These are phyloP conservation scores for Ptilorrhoa leucosticta DNA, from an alignment of 2,113 vertebrate species.

Conservation along the genomic window DNA sequence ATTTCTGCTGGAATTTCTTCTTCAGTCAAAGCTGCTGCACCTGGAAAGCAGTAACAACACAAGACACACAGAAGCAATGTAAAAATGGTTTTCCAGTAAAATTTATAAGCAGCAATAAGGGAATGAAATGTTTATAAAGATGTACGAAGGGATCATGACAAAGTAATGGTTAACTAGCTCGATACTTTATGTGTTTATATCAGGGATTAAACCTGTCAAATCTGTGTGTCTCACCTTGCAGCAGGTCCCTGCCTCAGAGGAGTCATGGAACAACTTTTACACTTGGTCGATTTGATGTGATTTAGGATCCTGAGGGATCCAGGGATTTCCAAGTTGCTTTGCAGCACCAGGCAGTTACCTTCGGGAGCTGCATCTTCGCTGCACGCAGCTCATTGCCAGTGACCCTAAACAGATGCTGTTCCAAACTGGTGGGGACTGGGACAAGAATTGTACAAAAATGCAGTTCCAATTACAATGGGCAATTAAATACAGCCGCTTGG, in stretches of 20 bases:
- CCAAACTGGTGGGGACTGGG: background rate
- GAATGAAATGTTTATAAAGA: background rate
- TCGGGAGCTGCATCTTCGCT: background rate
- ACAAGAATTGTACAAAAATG: background rate
- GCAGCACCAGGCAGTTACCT: background rate
- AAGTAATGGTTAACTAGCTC: background rate
- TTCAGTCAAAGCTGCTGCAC: constrained; percentile 68
- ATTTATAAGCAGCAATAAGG: background rate
- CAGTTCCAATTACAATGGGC: background rate
- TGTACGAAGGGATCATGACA: background rate
- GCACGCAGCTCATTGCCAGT: fast-evolving
- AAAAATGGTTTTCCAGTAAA: background rate
- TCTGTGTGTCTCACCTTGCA: background rate
- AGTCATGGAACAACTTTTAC: background rate
- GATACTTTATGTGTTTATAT: background rate
- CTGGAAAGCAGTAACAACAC: constrained; percentile 39
- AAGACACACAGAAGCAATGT: background rate
- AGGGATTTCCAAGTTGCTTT: background rate
- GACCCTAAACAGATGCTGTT: background rate
- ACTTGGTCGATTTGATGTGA: fast-evolving
- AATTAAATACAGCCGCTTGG: background rate
- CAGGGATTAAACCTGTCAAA: background rate
- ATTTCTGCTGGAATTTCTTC: constrained; percentile 82
- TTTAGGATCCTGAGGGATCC: background rate
- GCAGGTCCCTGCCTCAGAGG: background rate